Conservation (phyloP, 2,888 invertebrate species). For the Parelbella ahira region DNA sequence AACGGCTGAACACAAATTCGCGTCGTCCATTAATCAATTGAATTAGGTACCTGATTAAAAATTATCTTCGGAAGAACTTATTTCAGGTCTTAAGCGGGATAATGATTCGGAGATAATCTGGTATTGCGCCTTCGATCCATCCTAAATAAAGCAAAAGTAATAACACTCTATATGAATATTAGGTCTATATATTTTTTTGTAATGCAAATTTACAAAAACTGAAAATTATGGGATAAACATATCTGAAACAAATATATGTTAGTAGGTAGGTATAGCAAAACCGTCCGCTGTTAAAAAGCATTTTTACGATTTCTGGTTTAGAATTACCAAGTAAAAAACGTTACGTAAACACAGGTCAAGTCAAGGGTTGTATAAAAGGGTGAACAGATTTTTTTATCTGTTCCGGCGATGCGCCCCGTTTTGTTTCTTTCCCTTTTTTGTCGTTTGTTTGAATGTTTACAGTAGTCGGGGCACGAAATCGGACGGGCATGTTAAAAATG, state of each 20-base stretch:
- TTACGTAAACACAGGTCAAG: slow-evolving; percentile 35
- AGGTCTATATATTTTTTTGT: not conserved
- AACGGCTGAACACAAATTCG: slow-evolving; percentile 21
- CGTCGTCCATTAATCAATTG: slow-evolving; percentile 22
- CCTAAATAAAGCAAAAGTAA: slow-evolving; percentile 51
- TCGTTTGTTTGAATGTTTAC: slow-evolving; percentile 34
- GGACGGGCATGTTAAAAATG: slow-evolving; percentile 22
- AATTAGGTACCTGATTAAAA: slow-evolving; percentile 33
- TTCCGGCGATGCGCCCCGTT: slow-evolving; percentile 27
- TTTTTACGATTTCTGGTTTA: slow-evolving; percentile 15
- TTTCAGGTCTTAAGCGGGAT: slow-evolving; percentile 48
- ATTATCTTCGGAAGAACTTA: slow-evolving; percentile 21
- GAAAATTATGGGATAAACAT: not conserved
- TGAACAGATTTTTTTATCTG: slow-evolving; percentile 38
- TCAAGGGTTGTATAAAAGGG: slow-evolving; percentile 46
- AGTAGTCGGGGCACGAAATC: slow-evolving; percentile 25
- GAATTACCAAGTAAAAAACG: slow-evolving; percentile 33
- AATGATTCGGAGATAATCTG: slow-evolving; percentile 49
- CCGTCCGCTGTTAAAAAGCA: slow-evolving; percentile 13
- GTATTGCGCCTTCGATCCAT: slow-evolving; percentile 74
- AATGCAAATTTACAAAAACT: not conserved
- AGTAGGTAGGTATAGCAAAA: slow-evolving; percentile 13
- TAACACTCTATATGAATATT: not conserved
- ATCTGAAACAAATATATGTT: slow-evolving; percentile 10
- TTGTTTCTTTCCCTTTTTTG: slow-evolving; percentile 36